Base-by-base conservation (phyloP, 2,888 invertebrate genomes). In the Baccha elongata region DNA sequence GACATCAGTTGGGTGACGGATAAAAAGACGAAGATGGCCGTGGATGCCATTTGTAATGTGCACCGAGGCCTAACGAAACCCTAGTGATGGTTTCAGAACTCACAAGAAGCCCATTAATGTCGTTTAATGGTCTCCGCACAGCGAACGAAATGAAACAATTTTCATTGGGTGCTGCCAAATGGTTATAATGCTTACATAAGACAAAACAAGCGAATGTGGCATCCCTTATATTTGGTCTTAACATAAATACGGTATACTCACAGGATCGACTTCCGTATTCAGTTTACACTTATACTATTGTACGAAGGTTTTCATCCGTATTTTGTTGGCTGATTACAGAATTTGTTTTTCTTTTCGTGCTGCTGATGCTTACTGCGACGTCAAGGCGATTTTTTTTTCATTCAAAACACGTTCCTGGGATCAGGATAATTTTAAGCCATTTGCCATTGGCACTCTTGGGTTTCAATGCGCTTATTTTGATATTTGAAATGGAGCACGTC, bases 401-500 rank as follows among this genome's bases (percentile, higher is more conserved):
- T 52, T 17, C 52, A 35, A 32, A 62, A 5, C 75, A 75, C 67
- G 67, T 74, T 37, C 15, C n/a, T 53, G 26, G 13, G 26, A 68
- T 60, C 52, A 53, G 68, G 68, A 60, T 40, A 48, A 60, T 60
- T 71, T 60, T 53, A 52, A 37, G 37, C 44, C 44, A 68, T 75
- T 68, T 32, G 13, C 42, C 50, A 58, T 55, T n/a, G 68, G 46
- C 35, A 35, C 15, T 50, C 11, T 23, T 60, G 11, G 19, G 26
- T n/a, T 60, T 37, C 17, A 15, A 13, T 29, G 8, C 5, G 5
- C 11, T 32, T 8, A 40, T 15, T 26, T 42, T 15, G 21, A 58
- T 58, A 58, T 58, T 48, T 64, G 6, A 42, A 72, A 52, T 17
- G 8, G n/a, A 15, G 17, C 58, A 67, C 40, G 35, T 68, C 15